These are phyloP conservation scores for Aythya baeri DNA, from an alignment of 2,113 vertebrate species.

Conservation along the genomic window DNA sequence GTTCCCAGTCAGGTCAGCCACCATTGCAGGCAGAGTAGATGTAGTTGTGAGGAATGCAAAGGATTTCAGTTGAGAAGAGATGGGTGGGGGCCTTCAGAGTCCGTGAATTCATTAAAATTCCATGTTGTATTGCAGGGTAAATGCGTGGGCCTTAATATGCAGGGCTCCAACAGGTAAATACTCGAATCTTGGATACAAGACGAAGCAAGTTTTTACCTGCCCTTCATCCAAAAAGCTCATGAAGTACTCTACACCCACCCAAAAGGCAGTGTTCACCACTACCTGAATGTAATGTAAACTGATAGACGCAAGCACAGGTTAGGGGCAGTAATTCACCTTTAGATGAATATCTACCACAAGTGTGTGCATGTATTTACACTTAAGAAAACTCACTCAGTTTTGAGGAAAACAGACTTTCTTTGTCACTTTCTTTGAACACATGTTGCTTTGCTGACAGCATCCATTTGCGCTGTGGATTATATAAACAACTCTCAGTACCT, in stretches of 20 bases:
- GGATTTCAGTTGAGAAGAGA: constrained; percentile 12
- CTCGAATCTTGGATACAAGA: constrained; percentile 61
- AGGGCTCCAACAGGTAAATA: constrained; percentile 71
- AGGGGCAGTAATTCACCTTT: constrained; percentile 7
- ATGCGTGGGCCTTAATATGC: constrained; percentile 58
- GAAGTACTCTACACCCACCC: constrained; percentile 43
- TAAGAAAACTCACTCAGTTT: background rate
- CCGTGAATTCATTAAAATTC: constrained; percentile 64
- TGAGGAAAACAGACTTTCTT: constrained; percentile 22
- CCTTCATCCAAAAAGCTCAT: constrained; percentile 42
- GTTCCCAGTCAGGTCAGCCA: background rate
- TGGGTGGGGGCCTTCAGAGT: constrained; percentile 36
- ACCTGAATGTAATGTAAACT: constrained; percentile 25
- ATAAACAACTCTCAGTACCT: background rate
- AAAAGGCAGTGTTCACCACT: constrained; percentile 1
- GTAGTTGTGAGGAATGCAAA: constrained; percentile 11
- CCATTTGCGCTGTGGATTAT: background rate
- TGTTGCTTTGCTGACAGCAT: background rate
- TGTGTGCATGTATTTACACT: background rate
- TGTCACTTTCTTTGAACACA: background rate
- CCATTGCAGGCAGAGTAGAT: background rate
- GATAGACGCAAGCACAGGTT: background rate
- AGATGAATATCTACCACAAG: background rate
- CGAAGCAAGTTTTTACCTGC: constrained; percentile 69
- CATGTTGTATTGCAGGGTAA: constrained; percentile 37